Evolutionary conservation across 2,797 vertebrate genomes (phyloP).

Genomic region (Pelochelys cantorii): DNA sequence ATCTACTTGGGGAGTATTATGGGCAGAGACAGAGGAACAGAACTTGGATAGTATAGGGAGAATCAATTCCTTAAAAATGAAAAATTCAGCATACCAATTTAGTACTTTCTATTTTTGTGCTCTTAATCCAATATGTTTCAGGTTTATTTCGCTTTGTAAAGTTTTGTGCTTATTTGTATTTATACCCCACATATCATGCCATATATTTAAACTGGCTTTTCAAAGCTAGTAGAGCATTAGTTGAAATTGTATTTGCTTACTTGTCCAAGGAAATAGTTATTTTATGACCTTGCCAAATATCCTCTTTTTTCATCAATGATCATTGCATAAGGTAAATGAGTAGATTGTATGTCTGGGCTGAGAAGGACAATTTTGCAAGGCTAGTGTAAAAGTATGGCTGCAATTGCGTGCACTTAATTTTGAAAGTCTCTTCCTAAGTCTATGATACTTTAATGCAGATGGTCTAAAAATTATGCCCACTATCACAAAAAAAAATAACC

Average conservation of each 20-base stretch:
- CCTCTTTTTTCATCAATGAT: slow-evolving; percentile 41
- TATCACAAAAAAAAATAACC: background rate
- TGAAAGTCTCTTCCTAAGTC: background rate
- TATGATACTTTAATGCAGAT: background rate
- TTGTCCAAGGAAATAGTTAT: slow-evolving; percentile 20
- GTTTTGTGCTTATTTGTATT: background rate
- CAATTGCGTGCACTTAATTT: fast-evolving
- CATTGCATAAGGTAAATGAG: background rate
- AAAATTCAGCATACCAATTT: background rate
- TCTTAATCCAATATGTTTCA: background rate
- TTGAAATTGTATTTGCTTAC: slow-evolving; percentile 45
- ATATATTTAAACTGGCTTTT: slow-evolving; percentile 20
- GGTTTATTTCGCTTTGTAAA: background rate
- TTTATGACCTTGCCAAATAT: slow-evolving; percentile 44
- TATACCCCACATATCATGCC: background rate
- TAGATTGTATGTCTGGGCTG: background rate
- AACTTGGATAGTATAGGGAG: background rate
- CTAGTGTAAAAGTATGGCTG: background rate
- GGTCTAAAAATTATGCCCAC: background rate
- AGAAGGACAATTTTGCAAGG: background rate
- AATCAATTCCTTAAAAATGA: fast-evolving
- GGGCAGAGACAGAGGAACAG: too few relatives aligned
- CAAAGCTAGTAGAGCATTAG: slow-evolving; percentile 4
- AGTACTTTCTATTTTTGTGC: background rate
- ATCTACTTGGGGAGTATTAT: too few relatives aligned